Conservation (phyloP, 2,797 vertebrate species). For the Typhlichthys eigenmanni region DNA sequence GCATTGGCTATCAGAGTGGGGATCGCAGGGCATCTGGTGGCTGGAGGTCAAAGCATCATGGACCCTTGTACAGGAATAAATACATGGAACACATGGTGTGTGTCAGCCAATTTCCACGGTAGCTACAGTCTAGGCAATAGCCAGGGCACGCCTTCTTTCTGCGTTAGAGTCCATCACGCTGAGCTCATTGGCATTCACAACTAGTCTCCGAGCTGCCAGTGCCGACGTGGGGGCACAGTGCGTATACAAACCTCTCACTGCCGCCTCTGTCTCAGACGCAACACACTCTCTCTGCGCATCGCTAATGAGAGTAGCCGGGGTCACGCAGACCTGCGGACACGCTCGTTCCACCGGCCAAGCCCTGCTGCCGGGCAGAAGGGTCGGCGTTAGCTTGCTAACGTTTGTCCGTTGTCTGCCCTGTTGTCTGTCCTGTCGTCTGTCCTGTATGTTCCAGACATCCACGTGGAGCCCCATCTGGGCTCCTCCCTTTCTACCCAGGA, state of each 20-base stretch:
- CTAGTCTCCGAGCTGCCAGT: slow-evolving; percentile 51
- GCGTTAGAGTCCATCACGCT: slow-evolving; percentile 41
- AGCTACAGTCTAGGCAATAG: slow-evolving; percentile 43
- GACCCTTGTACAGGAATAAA: slow-evolving; percentile 59
- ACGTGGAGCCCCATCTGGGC: slow-evolving; percentile 84
- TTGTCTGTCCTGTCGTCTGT: slow-evolving; percentile 11
- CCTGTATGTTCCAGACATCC: slow-evolving; percentile 77
- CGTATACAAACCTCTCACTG: slow-evolving; percentile 51
- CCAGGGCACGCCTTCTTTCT: slow-evolving; percentile 47
- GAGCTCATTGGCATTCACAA: slow-evolving; percentile 72
- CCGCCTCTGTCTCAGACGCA: slow-evolving; percentile 40
- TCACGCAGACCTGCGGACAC: slow-evolving; percentile 54
- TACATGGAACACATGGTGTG: slow-evolving; percentile 57
- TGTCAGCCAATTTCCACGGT: slow-evolving; percentile 48
- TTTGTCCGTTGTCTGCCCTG: slow-evolving; percentile 11
- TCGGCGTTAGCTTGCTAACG: slow-evolving; percentile 6
- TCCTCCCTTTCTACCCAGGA: slow-evolving; percentile 94
- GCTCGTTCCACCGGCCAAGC: slow-evolving; percentile 33
- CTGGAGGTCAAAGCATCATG: slow-evolving; percentile 55
- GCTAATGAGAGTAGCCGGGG: slow-evolving; percentile 55
- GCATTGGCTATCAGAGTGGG: slow-evolving; percentile 22
- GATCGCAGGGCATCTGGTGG: slow-evolving; percentile 31
- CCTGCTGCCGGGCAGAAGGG: not conserved
- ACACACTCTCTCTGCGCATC: slow-evolving; percentile 49
- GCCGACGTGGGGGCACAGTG: slow-evolving; percentile 41